Evolutionary conservation across 2,113 vertebrate genomes (phyloP).

Genomic region (Struthio camelus): DNA sequence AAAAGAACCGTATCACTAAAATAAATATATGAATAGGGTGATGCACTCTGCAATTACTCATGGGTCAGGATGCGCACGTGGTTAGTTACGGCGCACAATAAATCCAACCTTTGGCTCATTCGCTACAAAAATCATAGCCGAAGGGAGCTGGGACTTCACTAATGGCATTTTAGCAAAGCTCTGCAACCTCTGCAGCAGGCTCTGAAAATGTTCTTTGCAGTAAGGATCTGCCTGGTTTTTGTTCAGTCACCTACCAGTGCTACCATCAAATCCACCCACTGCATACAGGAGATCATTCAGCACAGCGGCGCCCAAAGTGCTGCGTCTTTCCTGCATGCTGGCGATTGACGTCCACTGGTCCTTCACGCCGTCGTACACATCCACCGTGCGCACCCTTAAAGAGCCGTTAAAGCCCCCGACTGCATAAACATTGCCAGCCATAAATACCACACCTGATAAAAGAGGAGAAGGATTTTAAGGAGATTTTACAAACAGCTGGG

Average conservation of each 20-base stretch:
- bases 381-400: conserved; percentile 89
- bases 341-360: conserved; percentile 92
- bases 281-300: conserved; percentile 92
- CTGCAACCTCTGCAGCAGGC: neutral
- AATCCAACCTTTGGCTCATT: neutral
- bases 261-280: conserved; percentile 94
- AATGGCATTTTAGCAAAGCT: neutral
- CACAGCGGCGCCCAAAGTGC: conserved; percentile 90
- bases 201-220: neutral
- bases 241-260: conserved; percentile 82
- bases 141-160: neutral
- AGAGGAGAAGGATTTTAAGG: neutral
- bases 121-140: neutral
- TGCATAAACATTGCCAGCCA: conserved; percentile 89
- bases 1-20: neutral
- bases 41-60: neutral
- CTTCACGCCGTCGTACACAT: conserved; percentile 87
- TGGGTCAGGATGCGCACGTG: accelerated
- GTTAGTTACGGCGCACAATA: neutral
- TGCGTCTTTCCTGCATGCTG: conserved; percentile 96
- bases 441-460: conserved; percentile 88
- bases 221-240: neutral
- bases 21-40: neutral
- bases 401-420: conserved; percentile 96
- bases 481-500: neutral